Percentiles rank a stretch among this genome's conserved stretches.
phyloP scores from a whole-genome alignment of 2,888 invertebrate species.

The Polia nebulosa region DNA sequence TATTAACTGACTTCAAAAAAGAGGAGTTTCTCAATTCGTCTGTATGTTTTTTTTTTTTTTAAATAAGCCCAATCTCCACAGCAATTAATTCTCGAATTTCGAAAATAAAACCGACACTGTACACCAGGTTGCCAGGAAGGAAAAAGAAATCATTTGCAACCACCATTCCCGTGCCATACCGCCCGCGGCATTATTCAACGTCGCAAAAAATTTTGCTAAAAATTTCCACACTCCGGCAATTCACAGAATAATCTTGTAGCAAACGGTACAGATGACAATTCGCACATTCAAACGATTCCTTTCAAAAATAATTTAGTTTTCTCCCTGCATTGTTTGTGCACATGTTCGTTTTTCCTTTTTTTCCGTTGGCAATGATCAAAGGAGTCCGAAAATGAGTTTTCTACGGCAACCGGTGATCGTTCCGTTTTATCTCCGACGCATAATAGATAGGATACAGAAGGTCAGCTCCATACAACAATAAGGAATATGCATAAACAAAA shows the following conservation, averaged over 20 bases:
- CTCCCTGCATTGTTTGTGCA: slow-evolving; percentile 56
- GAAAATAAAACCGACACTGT: not conserved
- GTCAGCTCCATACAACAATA: not conserved
- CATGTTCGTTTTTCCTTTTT: slow-evolving; percentile 57
- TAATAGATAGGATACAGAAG: slow-evolving; percentile 8
- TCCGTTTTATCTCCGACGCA: slow-evolving; percentile 64
- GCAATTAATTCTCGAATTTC: not conserved
- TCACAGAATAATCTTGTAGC: slow-evolving; percentile 19
- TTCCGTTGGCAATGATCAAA: slow-evolving; percentile 75
- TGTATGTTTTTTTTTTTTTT: no score
- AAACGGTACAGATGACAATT: slow-evolving; percentile 37
- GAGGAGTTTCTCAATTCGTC: no score
- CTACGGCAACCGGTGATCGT: slow-evolving; percentile 58
- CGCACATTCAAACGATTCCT: slow-evolving; percentile 41
- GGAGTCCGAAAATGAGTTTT: slow-evolving; percentile 76
- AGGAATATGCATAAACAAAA: no score
- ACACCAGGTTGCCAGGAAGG: not conserved
- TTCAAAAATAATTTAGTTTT: slow-evolving; percentile 46
- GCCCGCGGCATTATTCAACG: not conserved
- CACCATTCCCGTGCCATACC: not conserved
- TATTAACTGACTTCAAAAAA: no score
- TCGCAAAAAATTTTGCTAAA: not conserved
- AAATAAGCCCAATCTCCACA: not conserved
- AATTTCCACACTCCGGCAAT: not conserved
- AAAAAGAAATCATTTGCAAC: slow-evolving; percentile 12